Evolutionary conservation across 1,140 invertebrate species (phyloP).

Genomic region (Atta colombica): DNA sequence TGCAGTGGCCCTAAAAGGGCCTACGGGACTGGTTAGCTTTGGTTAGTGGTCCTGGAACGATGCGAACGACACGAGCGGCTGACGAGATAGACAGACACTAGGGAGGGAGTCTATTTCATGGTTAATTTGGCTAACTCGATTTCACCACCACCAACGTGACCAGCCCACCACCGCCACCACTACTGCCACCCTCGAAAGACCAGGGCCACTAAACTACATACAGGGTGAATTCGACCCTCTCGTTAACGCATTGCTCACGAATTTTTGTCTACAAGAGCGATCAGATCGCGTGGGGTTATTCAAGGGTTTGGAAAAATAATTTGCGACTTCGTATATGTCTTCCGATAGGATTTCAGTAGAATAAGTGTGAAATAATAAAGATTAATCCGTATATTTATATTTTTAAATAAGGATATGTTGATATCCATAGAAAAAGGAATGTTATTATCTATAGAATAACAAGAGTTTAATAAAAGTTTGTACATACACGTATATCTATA

Average conservation of each 20-base stretch:
- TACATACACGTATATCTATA: background rate
- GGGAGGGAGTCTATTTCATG: slow-evolving; percentile 87
- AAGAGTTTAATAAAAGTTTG: background rate
- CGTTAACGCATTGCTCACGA: slow-evolving; percentile 55
- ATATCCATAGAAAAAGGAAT: background rate
- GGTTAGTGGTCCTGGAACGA: slow-evolving; percentile 77
- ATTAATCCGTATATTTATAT: slow-evolving; percentile 1
- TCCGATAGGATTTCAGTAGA: background rate
- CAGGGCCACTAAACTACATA: slow-evolving; percentile 77
- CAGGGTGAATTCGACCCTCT: slow-evolving; percentile 75
- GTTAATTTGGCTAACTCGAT: slow-evolving; percentile 87
- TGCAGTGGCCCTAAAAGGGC: slow-evolving; percentile 75
- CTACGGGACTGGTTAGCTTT: slow-evolving; percentile 78
- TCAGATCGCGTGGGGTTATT: slow-evolving; percentile 15
- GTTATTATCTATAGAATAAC: background rate
- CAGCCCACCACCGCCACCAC: slow-evolving; percentile 62
- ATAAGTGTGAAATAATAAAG: background rate
- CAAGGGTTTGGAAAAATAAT: slow-evolving; percentile 17
- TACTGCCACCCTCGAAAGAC: slow-evolving; percentile 74
- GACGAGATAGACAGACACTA: slow-evolving; percentile 82
- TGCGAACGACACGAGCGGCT: slow-evolving; percentile 78
- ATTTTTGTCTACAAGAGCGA: slow-evolving; percentile 41
- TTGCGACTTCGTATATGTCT: slow-evolving; percentile 23
- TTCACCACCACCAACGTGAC: slow-evolving; percentile 78
- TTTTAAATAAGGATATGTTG: background rate